Conservation (phyloP, 1,140 invertebrate species). For the Heliconius eleuchia region DNA sequence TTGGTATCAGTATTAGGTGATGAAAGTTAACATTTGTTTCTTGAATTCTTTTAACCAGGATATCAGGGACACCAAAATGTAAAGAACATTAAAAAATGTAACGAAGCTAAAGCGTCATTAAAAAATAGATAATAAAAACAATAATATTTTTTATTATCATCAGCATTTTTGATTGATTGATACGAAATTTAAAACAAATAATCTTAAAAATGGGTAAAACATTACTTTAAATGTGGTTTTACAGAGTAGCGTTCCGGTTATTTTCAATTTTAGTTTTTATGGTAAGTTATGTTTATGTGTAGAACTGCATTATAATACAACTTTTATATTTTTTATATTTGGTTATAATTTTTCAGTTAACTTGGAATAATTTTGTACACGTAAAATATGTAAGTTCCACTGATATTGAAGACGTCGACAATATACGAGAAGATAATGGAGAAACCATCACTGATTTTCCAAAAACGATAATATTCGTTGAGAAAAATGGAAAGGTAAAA, state of each 20-base stretch:
- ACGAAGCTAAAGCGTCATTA: neutral
- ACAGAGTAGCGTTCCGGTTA: neutral
- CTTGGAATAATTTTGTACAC: neutral
- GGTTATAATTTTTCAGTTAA: neutral
- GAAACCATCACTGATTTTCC: neutral
- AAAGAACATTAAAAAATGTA: neutral
- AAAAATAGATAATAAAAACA: neutral
- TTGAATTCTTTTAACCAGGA: no score
- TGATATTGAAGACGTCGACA: neutral
- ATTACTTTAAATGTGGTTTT: constrained; percentile 12
- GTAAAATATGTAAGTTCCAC: neutral
- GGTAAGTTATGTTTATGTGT: neutral
- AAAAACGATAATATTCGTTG: neutral
- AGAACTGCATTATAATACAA: neutral
- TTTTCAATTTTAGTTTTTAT: constrained; percentile 7
- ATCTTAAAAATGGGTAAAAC: neutral
- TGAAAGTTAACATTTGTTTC: no score
- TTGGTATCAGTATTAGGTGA: no score
- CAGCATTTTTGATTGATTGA: neutral
- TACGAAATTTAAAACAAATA: neutral
- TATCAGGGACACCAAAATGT: no score
- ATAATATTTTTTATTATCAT: neutral
- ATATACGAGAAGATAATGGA: neutral
- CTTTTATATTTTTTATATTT: neutral
- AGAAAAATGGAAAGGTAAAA: neutral